These are phyloP conservation scores for Mirza zaza DNA, from an alignment of 2,113 vertebrate species.

Conservation along the genomic window DNA sequence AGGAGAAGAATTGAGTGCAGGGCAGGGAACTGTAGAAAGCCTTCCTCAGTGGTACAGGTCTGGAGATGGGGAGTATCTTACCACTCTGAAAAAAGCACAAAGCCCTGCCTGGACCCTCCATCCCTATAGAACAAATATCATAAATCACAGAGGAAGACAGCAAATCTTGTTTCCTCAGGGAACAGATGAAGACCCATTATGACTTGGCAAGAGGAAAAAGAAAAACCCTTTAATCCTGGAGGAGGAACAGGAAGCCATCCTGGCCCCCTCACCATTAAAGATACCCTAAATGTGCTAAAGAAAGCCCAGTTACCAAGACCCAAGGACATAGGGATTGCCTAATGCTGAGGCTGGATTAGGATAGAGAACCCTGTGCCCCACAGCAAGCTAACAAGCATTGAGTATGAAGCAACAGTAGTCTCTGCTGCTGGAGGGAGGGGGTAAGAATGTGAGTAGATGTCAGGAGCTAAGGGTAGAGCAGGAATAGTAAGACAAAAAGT, in stretches of 20 bases:
- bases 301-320: not conserved
- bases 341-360: not conserved
- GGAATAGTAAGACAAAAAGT: not conserved
- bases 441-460: not conserved
- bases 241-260: not conserved
- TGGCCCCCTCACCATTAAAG: not conserved
- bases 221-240: not conserved
- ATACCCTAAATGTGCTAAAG: not conserved
- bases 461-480: not conserved
- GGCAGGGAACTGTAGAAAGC: not conserved
- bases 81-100: not conserved
- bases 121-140: not conserved
- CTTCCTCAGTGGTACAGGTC: not conserved
- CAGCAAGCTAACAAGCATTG: not conserved
- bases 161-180: not conserved
- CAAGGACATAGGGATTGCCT: not conserved
- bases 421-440: not conserved
- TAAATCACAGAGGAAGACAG: not conserved
- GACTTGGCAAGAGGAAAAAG: not conserved
- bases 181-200: not conserved
- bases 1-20: not conserved
- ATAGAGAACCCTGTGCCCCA: not conserved
- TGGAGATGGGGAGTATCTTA: not conserved
- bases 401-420: not conserved
- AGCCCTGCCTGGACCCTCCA: not conserved